Evolutionary conservation across 2,888 invertebrate genomes (phyloP).

Genomic region (Drosophila phalerata): DNA sequence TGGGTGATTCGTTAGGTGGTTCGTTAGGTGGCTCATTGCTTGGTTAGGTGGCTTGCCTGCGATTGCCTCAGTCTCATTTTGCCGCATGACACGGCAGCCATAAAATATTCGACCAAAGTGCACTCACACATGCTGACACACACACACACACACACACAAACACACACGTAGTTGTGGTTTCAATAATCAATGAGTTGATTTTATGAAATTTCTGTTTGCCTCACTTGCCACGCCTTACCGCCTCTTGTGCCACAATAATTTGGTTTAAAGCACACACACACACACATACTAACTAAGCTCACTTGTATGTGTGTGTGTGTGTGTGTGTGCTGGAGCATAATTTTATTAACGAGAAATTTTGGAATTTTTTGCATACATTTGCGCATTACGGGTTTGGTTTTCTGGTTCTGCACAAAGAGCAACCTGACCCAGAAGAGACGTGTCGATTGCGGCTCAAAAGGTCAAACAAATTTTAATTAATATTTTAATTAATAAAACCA

Average conservation of each 20-base stretch:
- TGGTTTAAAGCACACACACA: constrained; percentile 41
- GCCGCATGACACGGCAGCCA: constrained; percentile 61
- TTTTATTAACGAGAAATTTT: constrained; percentile 76
- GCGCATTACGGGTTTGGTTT: constrained; percentile 44
- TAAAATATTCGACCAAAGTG: constrained; percentile 75
- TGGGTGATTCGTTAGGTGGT: background rate
- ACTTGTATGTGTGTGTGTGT: constrained; percentile 8
- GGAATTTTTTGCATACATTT: constrained; percentile 73
- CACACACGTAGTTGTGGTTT: constrained; percentile 74
- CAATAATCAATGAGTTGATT: constrained; percentile 81
- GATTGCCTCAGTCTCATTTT: constrained; percentile 48
- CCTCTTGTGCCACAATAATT: constrained; percentile 30
- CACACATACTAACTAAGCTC: constrained; percentile 14
- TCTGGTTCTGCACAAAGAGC: constrained; percentile 27
- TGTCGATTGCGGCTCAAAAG: constrained; percentile 65
- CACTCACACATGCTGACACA: constrained; percentile 50
- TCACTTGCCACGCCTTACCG: constrained; percentile 19
- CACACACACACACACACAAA: constrained; percentile 18
- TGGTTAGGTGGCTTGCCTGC: constrained; percentile 23
- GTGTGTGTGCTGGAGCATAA: constrained; percentile 41
- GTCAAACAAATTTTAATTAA: constrained; percentile 78
- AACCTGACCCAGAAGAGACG: constrained; percentile 35
- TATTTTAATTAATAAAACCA: constrained; percentile 72
- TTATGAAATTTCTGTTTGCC: constrained; percentile 72
- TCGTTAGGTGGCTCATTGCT: background rate